phyloP scores from a whole-genome alignment of 2,113 vertebrate species.

The Oxygymnocypris stewartii region DNA sequence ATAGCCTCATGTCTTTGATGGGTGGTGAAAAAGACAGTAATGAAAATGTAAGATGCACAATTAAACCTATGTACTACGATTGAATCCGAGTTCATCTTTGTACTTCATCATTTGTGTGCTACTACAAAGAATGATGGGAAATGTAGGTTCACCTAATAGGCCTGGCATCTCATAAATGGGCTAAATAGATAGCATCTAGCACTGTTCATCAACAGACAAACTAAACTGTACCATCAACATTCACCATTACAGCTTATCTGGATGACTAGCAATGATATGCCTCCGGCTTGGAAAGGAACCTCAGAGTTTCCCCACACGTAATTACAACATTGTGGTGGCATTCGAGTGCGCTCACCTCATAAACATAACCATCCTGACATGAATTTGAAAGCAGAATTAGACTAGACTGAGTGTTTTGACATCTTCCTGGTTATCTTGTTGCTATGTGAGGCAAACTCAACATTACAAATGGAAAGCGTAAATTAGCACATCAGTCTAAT shows the following conservation, averaged over 20 bases:
- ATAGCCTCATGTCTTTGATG: not conserved
- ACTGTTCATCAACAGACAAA: not conserved
- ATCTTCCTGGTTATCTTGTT: conserved; percentile 38
- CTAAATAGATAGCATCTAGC: not conserved
- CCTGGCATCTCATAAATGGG: not conserved
- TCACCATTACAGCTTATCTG: not conserved
- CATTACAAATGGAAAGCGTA: not conserved
- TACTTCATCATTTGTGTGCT: not conserved
- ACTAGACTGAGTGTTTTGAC: not conserved
- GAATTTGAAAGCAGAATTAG: conserved; percentile 4
- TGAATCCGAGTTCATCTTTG: not conserved
- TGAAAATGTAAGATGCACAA: too few species aligned
- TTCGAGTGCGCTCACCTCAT: not conserved
- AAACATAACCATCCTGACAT: not conserved
- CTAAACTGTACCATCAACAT: not conserved
- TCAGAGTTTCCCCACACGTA: not conserved
- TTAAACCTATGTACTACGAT: too few species aligned
- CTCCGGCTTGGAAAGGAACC: not conserved
- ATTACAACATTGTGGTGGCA: not conserved
- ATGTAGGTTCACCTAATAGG: not conserved
- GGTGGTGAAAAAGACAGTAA: not conserved
- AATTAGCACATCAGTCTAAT: conserved; percentile 43
- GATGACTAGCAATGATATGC: not conserved
- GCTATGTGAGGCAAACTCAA: conserved; percentile 29
- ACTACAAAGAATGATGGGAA: not conserved